Evolutionary conservation across 2,888 invertebrate genomes (phyloP).

Genomic region (Tenthredo notha): DNA sequence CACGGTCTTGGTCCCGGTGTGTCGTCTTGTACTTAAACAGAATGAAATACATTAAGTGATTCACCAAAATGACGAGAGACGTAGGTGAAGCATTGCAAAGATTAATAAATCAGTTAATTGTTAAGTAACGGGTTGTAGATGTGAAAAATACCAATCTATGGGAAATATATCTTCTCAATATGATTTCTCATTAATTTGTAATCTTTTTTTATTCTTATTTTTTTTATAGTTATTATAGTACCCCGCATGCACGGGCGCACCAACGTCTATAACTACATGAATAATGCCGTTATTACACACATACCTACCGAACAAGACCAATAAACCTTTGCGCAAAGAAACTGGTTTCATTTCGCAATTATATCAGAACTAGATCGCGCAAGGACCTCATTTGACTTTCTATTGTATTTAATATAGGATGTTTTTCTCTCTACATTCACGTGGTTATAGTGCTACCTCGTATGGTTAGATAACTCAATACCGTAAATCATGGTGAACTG

Average conservation of each 20-base stretch:
- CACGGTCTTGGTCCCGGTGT: not conserved
- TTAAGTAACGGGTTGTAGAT: not conserved
- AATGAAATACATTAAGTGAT: not conserved
- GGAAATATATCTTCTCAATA: constrained; percentile 19
- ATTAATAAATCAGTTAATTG: not conserved
- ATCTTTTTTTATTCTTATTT: not conserved
- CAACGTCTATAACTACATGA: not conserved
- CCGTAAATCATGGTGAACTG: not conserved
- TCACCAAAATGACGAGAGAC: not conserved
- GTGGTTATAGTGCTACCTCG: constrained; percentile 27
- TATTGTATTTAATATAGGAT: constrained; percentile 55
- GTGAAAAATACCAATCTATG: not conserved
- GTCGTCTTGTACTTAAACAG: constrained; percentile 1
- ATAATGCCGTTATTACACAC: not conserved
- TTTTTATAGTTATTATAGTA: not conserved
- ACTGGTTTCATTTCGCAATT: constrained; percentile 59
- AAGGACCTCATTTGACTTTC: constrained; percentile 58
- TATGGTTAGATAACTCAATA: constrained; percentile 4
- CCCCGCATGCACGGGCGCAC: not conserved
- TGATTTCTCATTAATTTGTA: constrained; percentile 14
- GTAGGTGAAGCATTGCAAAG: not conserved
- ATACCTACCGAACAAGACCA: constrained; percentile 20
- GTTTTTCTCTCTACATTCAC: constrained; percentile 36
- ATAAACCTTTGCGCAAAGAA: constrained; percentile 36
- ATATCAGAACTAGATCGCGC: constrained; percentile 56